Conservation (phyloP, 2,797 vertebrate species). For the Artibeus lituratus region DNA sequence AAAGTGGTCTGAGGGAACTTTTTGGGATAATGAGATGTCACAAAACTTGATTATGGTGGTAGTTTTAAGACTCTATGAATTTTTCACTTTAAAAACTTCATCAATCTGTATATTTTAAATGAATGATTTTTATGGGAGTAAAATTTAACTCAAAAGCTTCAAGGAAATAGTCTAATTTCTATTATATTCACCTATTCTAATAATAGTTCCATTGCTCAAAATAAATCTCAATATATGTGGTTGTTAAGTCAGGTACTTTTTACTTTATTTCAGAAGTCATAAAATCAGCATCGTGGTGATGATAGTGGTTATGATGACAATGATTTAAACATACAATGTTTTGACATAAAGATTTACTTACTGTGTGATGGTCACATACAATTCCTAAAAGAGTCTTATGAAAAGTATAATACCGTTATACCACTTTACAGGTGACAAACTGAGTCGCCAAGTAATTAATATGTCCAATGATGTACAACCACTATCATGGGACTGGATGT, state of each 20-base stretch:
- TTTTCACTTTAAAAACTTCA: neutral
- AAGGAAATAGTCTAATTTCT: neutral
- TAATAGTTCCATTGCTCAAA: neutral
- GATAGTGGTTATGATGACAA: neutral
- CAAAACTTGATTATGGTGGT: neutral
- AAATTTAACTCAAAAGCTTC: neutral
- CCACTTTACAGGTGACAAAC: neutral
- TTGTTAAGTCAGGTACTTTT: neutral
- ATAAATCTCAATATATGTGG: neutral
- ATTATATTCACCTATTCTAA: neutral
- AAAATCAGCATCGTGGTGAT: neutral
- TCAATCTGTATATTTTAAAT: neutral
- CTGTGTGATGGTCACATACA: neutral
- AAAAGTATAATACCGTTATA: neutral
- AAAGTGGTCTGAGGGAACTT: neutral
- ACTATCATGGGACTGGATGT: neutral
- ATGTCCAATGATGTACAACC: neutral
- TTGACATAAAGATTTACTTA: neutral
- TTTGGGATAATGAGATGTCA: neutral
- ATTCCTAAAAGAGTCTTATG: neutral
- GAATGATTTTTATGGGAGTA: neutral
- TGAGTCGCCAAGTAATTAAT: neutral
- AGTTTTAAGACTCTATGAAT: neutral
- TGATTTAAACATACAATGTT: neutral
- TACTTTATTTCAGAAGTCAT: neutral